Evolutionary conservation across 2,888 invertebrate species (phyloP).

Genomic region (Drosophila anomelani): DNA sequence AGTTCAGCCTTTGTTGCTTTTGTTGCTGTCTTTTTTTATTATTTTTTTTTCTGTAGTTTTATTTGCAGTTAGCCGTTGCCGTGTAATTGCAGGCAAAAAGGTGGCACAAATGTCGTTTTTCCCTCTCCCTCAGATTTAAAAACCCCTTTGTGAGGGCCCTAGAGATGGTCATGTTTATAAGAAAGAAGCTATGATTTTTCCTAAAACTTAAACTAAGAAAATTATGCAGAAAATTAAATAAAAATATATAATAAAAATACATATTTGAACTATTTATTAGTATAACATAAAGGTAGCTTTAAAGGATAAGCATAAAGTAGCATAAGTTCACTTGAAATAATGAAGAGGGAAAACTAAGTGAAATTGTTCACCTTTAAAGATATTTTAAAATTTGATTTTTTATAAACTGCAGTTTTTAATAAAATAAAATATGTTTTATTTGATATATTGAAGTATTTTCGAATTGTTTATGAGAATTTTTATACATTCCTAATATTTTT

Average conservation of each 20-base stretch:
- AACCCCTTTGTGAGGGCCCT: conserved; percentile 13
- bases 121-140: conserved; percentile 42
- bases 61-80: conserved; percentile 52
- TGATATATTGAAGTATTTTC: too few relatives aligned
- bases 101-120: conserved; percentile 74
- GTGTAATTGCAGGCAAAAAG: conserved; percentile 76
- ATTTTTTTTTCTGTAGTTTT: conserved; percentile 2
- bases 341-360: neutral
- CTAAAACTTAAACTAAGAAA: neutral
- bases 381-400: neutral
- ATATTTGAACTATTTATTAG: neutral
- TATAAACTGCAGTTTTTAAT: neutral
- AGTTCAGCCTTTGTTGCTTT: conserved; percentile 55
- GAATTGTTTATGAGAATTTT: too few relatives aligned
- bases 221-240: neutral
- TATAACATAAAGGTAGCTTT: too few relatives aligned
- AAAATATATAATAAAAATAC: neutral
- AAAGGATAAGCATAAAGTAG: rapidly evolving
- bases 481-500: too few relatives aligned
- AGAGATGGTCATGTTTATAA: conserved; percentile 9
- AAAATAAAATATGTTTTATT: neutral
- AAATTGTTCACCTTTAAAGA: neutral
- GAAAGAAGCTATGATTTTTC: neutral
- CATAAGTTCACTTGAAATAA: neutral
- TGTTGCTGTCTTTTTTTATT: conserved; percentile 18